Evolutionary conservation across 2,797 vertebrate species (phyloP).

Genomic region (Hafferia zeledoni): DNA sequence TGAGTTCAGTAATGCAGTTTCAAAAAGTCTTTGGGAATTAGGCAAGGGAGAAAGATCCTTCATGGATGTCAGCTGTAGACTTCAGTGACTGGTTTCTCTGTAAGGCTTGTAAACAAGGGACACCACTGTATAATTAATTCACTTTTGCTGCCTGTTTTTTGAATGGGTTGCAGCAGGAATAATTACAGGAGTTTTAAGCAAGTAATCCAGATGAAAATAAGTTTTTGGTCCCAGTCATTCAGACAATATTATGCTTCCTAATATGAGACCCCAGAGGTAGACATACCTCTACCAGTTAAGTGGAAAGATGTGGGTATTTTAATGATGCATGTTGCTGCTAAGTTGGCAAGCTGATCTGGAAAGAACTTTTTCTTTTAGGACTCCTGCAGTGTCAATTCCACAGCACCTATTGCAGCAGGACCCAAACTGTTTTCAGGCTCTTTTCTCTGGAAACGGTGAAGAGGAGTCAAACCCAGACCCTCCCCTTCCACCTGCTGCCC

Average conservation of each 20-base stretch:
- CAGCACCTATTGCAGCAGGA: neutral
- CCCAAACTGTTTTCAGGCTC: neutral
- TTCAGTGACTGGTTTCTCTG: neutral
- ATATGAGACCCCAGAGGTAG: neutral
- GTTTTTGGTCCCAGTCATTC: neutral
- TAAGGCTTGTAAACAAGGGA: neutral
- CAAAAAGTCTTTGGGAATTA: neutral
- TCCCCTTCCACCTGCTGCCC: neutral
- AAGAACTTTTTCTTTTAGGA: neutral
- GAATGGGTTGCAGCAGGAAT: neutral
- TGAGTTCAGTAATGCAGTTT: neutral
- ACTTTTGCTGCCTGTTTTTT: neutral
- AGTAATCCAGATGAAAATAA: neutral
- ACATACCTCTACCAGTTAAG: neutral
- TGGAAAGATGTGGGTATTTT: neutral
- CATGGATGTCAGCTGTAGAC: neutral
- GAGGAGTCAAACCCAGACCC: neutral
- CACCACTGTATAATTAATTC: neutral
- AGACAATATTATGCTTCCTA: neutral
- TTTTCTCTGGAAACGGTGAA: conserved; percentile 9
- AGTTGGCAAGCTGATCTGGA: neutral
- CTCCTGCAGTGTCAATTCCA: neutral
- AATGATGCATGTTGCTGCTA: neutral
- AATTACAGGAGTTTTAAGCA: neutral
- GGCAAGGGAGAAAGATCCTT: neutral